These are phyloP conservation scores for Tyrannus savana DNA, from an alignment of 2,113 vertebrate species.

Conservation along the genomic window DNA sequence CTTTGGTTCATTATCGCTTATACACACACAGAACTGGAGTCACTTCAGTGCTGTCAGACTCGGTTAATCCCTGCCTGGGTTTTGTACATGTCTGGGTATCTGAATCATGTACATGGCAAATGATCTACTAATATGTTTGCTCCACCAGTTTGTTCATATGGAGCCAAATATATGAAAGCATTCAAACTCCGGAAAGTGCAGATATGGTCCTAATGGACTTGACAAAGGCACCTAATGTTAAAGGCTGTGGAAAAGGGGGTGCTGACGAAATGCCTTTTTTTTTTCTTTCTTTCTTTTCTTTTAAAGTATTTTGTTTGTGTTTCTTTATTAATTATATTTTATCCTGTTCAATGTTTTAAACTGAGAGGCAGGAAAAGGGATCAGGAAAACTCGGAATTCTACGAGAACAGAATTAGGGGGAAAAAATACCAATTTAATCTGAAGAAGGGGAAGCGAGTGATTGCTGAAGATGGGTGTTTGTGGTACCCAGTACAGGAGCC, in stretches of 20 bases:
- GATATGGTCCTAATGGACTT: slow-evolving; percentile 55
- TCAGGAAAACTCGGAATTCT: not conserved
- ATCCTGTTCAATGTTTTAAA: not conserved
- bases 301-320: slow-evolving; percentile 20
- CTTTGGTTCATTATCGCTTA: slow-evolving; percentile 68
- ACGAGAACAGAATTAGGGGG: not conserved
- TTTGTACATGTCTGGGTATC: slow-evolving; percentile 66
- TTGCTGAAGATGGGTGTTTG: not conserved
- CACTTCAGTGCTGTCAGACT: slow-evolving; percentile 66
- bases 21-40: slow-evolving; percentile 67
- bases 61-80: slow-evolving; percentile 65
- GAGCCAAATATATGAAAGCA: slow-evolving; percentile 63
- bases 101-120: slow-evolving; percentile 71
- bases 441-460: not conserved
- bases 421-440: not conserved
- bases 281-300: not conserved
- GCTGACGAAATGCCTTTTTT: not conserved
- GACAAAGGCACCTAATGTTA: slow-evolving; percentile 55
- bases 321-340: slow-evolving; percentile 10
- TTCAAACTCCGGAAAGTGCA: slow-evolving; percentile 60
- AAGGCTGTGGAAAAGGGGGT: slow-evolving; percentile 21
- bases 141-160: slow-evolving; percentile 61
- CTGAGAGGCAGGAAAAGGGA: not conserved
- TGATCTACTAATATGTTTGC: slow-evolving; percentile 71
- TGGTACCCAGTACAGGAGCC: not conserved